Conservation (phyloP, 2,888 invertebrate species). For the Trissoscelio sp. region DNA sequence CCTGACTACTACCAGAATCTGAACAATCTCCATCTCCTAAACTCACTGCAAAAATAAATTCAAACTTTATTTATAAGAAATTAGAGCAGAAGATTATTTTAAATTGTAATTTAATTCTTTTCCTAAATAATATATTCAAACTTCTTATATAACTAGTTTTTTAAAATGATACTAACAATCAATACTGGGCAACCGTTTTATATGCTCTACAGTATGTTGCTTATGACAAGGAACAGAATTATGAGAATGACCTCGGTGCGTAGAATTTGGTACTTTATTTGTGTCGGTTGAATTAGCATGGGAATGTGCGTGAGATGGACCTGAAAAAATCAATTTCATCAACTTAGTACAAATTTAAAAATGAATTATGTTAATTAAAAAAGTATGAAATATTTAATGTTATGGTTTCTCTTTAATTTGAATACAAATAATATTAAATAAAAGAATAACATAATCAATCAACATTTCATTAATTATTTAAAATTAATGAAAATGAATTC, state of each 20-base stretch:
- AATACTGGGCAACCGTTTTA: constrained; percentile 80
- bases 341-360: too few relatives aligned
- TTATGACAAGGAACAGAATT: constrained; percentile 79
- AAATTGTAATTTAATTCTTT: too few relatives aligned
- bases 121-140: too few relatives aligned
- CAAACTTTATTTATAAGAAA: not conserved
- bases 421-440: too few relatives aligned
- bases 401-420: too few relatives aligned
- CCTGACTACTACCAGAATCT: constrained; percentile 81
- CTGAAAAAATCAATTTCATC: constrained; percentile 67
- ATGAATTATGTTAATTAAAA: too few relatives aligned
- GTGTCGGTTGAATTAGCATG: constrained; percentile 76
- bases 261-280: constrained; percentile 73
- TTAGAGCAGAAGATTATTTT: too few relatives aligned
- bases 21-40: constrained; percentile 81
- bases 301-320: constrained; percentile 77
- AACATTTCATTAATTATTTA: not conserved
- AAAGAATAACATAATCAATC: not conserved
- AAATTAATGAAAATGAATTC: not conserved
- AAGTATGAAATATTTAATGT: too few relatives aligned
- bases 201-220: constrained; percentile 80
- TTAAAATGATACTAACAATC: constrained; percentile 78
- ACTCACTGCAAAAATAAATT: constrained; percentile 74
- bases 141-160: too few relatives aligned
- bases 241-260: constrained; percentile 77